These are phyloP conservation scores for Tetranychus piercei DNA, from an alignment of 2,888 invertebrate species.

Conservation along the genomic window DNA sequence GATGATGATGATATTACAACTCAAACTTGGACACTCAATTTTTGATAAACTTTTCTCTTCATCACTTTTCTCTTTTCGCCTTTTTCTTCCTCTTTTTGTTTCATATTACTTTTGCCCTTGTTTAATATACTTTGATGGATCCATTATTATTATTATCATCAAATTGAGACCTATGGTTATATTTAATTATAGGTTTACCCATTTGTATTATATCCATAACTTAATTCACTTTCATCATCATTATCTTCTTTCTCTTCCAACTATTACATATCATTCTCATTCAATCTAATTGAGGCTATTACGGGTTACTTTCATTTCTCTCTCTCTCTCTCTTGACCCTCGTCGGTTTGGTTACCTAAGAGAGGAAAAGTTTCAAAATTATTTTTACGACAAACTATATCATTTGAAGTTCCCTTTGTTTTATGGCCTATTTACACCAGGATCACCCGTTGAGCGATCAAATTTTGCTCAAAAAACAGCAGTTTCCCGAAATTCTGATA, in stretches of 20 bases:
- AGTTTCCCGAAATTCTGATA: no score
- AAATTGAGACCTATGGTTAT: not conserved
- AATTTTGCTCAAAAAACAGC: no score
- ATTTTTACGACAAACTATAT: not conserved
- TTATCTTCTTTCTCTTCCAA: not conserved
- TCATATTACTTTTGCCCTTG: not conserved
- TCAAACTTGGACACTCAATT: not conserved
- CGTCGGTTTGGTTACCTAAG: no score
- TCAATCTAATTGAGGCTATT: not conserved
- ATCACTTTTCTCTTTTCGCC: not conserved
- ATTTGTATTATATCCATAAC: not conserved
- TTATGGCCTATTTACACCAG: no score
- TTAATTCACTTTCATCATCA: not conserved
- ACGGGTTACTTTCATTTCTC: not conserved
- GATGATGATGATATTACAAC: not conserved
- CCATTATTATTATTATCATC: constrained; percentile 4
- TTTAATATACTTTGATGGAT: not conserved
- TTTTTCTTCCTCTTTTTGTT: not conserved
- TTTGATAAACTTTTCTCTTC: not conserved
- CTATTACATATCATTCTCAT: not conserved
- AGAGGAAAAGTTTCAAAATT: not conserved
- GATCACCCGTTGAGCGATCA: no score
- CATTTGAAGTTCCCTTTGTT: no score
- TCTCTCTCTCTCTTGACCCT: not conserved
- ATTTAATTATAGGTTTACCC: not conserved